Evolutionary conservation across 2,888 invertebrate genomes (phyloP), one percentile per base, ranked within the genome.

Genomic region (Leptinotarsa rubiginosa): DNA sequence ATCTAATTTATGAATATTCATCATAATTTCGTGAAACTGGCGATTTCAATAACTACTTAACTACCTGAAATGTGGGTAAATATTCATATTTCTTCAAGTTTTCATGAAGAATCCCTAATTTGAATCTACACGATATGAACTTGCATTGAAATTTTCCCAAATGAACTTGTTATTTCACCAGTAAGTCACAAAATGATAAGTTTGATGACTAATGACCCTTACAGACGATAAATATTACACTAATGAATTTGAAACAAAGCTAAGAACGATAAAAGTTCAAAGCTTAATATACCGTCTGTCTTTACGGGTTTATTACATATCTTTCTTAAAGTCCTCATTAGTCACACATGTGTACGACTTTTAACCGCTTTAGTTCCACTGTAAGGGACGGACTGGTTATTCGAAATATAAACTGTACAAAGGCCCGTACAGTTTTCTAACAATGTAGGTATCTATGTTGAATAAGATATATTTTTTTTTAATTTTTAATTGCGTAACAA

Each of bases 321-420:
- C 68, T 54, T 15, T 41, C 50, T 47, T 13, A 69, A 25, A 69
- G 47, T 47, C 69, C 49, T 50, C 70, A 78, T 82, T 80, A 77
- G 82, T 80, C 81, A 80, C 82, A 82, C 82, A 82, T 77, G 79
- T 82, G 82, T 75, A 77, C 52, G 71, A 75, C 76, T 77, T 80
- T 78, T 75, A 74, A 81, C 65, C 70, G 65, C 47, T 70, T 69
- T 76, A 54, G 73, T 72, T 72, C 65, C 72, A 41, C 62, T 62
- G n/a, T 20, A 16, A n/a, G 62, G 62, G 16, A 5, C 62, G 62
- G 25, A 62, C 62, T 62, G 62, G 41, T 31, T n/a, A 13, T 22
- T 13, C 15, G 20, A 56, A 18, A 18, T n/a, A 52, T 52, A n/a
- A 41, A 41, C 10, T 41, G 41, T 41, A 41, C 41, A 41, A 10